These are phyloP conservation scores for Thereuonema tuberculata DNA, from an alignment of 1,140 invertebrate genomes.

Conservation along the genomic window DNA sequence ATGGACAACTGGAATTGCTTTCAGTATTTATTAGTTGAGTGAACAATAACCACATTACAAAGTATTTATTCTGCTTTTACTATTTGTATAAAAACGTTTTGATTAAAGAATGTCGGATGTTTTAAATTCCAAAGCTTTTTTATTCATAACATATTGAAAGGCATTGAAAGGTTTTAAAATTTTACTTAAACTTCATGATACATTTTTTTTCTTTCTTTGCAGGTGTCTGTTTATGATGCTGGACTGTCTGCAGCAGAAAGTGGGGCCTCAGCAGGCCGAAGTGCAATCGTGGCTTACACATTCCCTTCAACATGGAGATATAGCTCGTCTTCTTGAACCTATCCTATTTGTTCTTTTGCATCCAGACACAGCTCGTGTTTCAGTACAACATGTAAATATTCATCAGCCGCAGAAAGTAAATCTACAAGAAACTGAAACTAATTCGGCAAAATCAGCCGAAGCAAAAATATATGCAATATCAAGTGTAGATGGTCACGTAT, in stretches of 20 bases:
- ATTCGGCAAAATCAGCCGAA: constrained; percentile 24
- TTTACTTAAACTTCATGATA: too few species aligned
- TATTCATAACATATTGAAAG: too few species aligned
- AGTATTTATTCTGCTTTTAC: too few species aligned
- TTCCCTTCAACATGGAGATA: constrained; percentile 56
- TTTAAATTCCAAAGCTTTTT: too few species aligned
- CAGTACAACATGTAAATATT: constrained; percentile 68
- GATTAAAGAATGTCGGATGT: too few species aligned
- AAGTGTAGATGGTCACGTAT: constrained; percentile 68
- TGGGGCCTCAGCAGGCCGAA: constrained; percentile 50
- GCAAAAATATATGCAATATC: constrained; percentile 72
- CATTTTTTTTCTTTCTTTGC: constrained; percentile 21
- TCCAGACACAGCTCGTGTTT: constrained; percentile 66
- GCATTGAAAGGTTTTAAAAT: too few species aligned
- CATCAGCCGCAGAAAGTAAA: constrained; percentile 43
- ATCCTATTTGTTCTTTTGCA: constrained; percentile 62
- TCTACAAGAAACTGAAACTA: constrained; percentile 14
- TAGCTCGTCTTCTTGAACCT: constrained; percentile 62
- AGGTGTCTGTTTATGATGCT: constrained; percentile 59
- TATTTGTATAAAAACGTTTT: too few species aligned
- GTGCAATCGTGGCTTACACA: constrained; percentile 58
- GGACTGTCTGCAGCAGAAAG: constrained; percentile 58
- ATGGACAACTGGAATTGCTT: too few species aligned
- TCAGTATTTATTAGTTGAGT: too few species aligned
- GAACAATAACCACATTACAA: too few species aligned